These are phyloP conservation scores for Sciurus carolinensis DNA, from an alignment of 2,797 vertebrate genomes.

Conservation along the genomic window DNA sequence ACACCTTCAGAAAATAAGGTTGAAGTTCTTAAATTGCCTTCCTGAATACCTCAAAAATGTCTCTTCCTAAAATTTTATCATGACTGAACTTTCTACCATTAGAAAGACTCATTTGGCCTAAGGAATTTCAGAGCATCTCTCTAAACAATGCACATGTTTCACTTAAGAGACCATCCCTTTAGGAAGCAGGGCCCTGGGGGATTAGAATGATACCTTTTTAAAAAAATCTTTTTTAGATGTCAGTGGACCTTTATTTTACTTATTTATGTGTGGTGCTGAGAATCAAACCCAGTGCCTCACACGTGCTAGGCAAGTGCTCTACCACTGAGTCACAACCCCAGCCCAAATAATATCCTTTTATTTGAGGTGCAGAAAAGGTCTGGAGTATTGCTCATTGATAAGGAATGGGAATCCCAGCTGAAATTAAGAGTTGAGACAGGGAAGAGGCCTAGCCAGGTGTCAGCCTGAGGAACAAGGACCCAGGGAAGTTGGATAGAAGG, in stretches of 20 bases:
- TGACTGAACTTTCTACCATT: not conserved
- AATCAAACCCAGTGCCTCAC: too few relatives aligned
- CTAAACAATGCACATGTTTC: not conserved
- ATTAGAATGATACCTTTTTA: not conserved
- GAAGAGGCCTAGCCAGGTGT: not conserved
- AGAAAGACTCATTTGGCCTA: not conserved
- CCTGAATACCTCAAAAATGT: not conserved
- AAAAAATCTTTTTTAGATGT: too few relatives aligned
- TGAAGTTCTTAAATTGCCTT: constrained; percentile 31
- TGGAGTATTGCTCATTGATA: not conserved
- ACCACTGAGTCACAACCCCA: not conserved
- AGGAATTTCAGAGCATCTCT: constrained; percentile 1
- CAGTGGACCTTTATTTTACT: too few relatives aligned
- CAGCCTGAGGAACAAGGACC: not conserved
- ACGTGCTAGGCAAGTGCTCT: too few relatives aligned
- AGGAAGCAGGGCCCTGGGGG: not conserved
- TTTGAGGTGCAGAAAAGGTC: not conserved
- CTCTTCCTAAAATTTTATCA: constrained; percentile 38
- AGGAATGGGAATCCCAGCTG: not conserved
- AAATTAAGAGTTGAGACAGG: constrained; percentile 16
- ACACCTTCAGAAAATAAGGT: not conserved
- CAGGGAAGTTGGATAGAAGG: not conserved
- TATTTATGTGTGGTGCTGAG: too few relatives aligned
- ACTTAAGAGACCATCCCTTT: not conserved
- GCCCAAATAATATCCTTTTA: not conserved